Evolutionary conservation across 2,113 vertebrate species (phyloP).

Genomic region (Eurypyga helias): DNA sequence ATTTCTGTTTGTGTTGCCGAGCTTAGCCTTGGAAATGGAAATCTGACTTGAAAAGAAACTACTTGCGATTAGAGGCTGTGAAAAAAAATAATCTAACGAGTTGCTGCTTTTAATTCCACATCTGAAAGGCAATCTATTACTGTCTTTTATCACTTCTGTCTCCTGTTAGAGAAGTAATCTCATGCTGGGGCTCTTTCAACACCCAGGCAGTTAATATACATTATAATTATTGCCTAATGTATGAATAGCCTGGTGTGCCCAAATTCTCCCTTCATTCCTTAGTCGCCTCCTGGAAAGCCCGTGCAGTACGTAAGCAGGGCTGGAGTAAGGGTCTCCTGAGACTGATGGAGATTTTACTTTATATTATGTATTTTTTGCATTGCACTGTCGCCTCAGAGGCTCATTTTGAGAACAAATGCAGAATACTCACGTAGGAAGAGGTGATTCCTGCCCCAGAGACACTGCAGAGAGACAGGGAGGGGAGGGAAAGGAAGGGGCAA

Average conservation of each 20-base stretch:
- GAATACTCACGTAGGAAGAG: neutral
- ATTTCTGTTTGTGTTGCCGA: constrained; percentile 63
- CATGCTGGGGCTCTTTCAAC: constrained; percentile 52
- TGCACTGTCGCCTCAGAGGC: neutral
- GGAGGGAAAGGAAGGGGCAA: neutral
- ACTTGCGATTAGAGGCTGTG: constrained; percentile 32
- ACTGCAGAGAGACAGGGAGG: neutral
- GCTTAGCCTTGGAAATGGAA: constrained; percentile 65
- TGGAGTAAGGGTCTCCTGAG: neutral
- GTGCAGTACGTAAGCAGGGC: neutral
- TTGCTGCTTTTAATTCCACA: constrained; percentile 68
- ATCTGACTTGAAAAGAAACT: constrained; percentile 62
- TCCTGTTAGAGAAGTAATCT: constrained; percentile 46
- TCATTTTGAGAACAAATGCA: neutral
- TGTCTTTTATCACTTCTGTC: constrained; percentile 65
- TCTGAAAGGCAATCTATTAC: constrained; percentile 58
- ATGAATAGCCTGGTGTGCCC: constrained; percentile 42
- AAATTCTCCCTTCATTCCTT: constrained; percentile 12
- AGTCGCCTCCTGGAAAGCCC: neutral
- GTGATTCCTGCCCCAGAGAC: neutral
- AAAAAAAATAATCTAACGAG: constrained; percentile 56
- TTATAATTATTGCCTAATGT: constrained; percentile 66
- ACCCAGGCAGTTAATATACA: constrained; percentile 41
- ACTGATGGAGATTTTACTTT: neutral
- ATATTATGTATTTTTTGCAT: neutral